Conservation (phyloP, 2,113 vertebrate species). For the Campylomormyrus numenius region DNA sequence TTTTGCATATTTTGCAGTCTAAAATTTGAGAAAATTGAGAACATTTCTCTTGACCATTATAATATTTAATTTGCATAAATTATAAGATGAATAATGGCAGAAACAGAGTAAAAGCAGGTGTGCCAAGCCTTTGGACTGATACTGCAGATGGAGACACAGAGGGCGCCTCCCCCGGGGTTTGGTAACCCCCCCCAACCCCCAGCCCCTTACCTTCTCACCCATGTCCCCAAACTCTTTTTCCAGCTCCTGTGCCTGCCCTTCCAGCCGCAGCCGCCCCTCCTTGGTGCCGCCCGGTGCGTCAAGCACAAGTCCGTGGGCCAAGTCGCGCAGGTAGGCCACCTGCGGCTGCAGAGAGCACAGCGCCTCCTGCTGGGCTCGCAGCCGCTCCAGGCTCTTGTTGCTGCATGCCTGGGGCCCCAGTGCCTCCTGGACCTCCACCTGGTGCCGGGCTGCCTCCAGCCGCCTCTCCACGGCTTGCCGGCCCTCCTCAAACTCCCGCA, state of each 20-base stretch:
- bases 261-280: conserved; percentile 68
- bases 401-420: conserved; percentile 90
- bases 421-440: conserved; percentile 90
- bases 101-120: neutral
- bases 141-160: conserved; percentile 8
- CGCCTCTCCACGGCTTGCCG: conserved; percentile 84
- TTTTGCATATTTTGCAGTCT: neutral
- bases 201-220: conserved; percentile 66
- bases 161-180: conserved; percentile 8
- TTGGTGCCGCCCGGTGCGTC: conserved; percentile 68
- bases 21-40: neutral
- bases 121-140: neutral
- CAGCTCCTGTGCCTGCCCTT: conserved; percentile 66
- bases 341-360: conserved; percentile 78
- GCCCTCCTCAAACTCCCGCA: conserved; percentile 92
- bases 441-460: conserved; percentile 84
- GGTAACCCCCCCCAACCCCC: conserved; percentile 13
- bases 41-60: neutral
- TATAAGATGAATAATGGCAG: neutral
- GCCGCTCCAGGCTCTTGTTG: conserved; percentile 87
- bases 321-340: conserved; percentile 82
- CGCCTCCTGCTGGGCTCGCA: conserved; percentile 79
- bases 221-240: conserved; percentile 73
- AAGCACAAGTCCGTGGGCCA: conserved; percentile 79
- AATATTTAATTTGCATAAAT: neutral